Conservation (phyloP, 2,113 vertebrate genomes). For the Xenus cinereus region DNA sequence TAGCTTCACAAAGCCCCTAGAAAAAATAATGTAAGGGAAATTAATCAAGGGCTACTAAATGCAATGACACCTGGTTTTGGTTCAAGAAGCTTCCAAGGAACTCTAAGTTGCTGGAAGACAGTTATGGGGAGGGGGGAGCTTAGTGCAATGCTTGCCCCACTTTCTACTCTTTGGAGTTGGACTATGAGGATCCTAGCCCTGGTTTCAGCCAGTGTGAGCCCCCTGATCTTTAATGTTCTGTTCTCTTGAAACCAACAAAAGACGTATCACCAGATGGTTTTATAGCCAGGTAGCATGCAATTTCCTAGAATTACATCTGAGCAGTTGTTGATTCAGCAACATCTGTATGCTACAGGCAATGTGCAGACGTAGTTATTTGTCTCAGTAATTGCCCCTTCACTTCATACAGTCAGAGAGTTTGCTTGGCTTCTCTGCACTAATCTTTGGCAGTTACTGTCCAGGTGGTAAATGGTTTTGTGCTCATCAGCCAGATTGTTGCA, state of each 20-base stretch:
- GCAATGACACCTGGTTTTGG: background rate
- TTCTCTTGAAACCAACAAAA: background rate
- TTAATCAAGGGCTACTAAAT: background rate
- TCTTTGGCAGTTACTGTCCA: background rate
- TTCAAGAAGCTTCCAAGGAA: background rate
- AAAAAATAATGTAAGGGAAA: background rate
- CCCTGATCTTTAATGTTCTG: background rate
- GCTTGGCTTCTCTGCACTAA: background rate
- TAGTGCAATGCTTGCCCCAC: accelerated
- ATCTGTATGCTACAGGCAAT: accelerated
- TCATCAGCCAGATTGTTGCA: background rate
- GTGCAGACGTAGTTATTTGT: background rate
- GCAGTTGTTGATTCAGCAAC: background rate
- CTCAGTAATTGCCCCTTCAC: background rate
- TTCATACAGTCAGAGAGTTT: background rate
- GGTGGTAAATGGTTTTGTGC: background rate
- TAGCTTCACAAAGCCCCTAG: background rate
- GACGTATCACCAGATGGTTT: background rate
- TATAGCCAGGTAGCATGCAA: background rate
- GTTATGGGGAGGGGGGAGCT: background rate
- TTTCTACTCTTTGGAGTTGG: background rate
- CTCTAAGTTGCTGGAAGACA: background rate
- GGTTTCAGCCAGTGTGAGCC: background rate
- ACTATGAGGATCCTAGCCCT: background rate
- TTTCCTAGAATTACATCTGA: background rate